Evolutionary conservation across 2,113 vertebrate genomes (phyloP), one percentile per base, ranked within the genome.

Genomic region (Eurypyga helias): DNA sequence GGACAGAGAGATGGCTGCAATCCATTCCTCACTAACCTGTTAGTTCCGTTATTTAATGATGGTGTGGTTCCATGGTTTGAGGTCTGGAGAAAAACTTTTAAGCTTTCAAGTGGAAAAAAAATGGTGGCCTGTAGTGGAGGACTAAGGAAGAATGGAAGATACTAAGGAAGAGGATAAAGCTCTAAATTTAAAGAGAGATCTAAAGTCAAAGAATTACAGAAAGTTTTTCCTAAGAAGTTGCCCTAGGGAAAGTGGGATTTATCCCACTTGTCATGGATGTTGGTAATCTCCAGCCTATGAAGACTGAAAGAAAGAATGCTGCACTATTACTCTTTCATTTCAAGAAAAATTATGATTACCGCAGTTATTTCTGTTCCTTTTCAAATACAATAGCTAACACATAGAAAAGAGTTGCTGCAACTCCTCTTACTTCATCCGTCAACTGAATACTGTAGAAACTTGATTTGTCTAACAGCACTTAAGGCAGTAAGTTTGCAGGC

Each of bases 361-460:
- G 28, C 57, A 87, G 36, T 86, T 89, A 75, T 80, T 92, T 93
- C 54, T 60, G 18, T 75, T 92, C 38, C 48, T 75, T 93, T 84
- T 81, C n/a, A 38, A 71, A 89, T 51, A 49, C n/a, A 78, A 41
- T 29, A 70, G 48, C 48, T 81, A 89, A 69, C 36, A 69, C 31
- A 46, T 7, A 34, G 61, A 89, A 91, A 92, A 79, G 7, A 69
- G 60, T 71, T 96, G 49, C 80, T 61, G 36, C 58, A 64, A 24
- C 84, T 92, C 45, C 46, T 93, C 80, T 78, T 24, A 91, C 93
- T 95, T 85, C 49, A 62, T 89, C 70, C 41, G 72, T 87, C 73
- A 72, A 8, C 58, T 1, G 21, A 85, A 77, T 69, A 38, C 55
- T 71, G 57, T 26, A 83, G 65, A 89, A 92, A 65, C 61, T 71